phyloP scores from a whole-genome alignment of 2,113 vertebrate species.

The Antechinus stuartii region DNA sequence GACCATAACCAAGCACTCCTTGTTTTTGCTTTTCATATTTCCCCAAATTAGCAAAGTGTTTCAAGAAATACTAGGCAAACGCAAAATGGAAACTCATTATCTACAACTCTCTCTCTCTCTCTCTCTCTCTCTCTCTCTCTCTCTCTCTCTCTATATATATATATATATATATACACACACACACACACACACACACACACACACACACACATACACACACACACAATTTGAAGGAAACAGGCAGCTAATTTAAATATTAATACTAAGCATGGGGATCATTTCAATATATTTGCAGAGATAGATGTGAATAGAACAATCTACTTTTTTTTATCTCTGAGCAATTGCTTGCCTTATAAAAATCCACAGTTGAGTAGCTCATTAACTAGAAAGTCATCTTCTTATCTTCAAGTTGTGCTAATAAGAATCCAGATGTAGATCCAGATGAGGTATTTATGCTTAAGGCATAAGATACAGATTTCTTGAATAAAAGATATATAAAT shows the following conservation, averaged over 20 bases:
- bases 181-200: too few species aligned
- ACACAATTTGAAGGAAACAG: background rate
- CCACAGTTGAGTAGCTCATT: background rate
- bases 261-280: background rate
- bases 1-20: background rate
- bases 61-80: background rate
- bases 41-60: background rate
- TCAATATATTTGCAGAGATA: background rate
- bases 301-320: background rate
- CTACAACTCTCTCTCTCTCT: background rate
- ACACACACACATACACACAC: too few species aligned
- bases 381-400: background rate
- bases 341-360: background rate
- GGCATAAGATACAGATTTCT: background rate
- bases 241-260: background rate
- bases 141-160: too few species aligned
- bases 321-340: background rate
- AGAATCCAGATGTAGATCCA: background rate
- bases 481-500: background rate
- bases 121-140: too few species aligned
- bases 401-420: background rate
- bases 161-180: too few species aligned
- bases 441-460: background rate
- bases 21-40: background rate
- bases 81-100: background rate